Conservation (phyloP, 2,113 vertebrate species). For the Mastomys coucha region DNA sequence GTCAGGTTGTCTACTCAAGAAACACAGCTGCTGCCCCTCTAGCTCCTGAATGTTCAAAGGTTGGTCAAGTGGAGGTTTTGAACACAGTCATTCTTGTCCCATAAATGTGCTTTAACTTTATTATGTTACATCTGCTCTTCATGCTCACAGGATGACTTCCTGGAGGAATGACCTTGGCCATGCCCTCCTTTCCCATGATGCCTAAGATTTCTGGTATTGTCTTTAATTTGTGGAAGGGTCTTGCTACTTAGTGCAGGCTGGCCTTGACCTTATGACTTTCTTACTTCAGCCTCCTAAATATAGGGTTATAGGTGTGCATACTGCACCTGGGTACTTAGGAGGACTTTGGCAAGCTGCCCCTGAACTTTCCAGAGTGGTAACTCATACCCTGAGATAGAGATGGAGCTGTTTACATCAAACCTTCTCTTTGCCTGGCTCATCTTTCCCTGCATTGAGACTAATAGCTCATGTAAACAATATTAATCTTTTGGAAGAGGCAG, state of each 20-base stretch:
- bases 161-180: not conserved
- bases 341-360: not conserved
- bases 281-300: not conserved
- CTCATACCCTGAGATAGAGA: not conserved
- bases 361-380: not conserved
- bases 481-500: constrained; percentile 65
- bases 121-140: rapidly evolving
- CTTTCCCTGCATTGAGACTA: constrained; percentile 43
- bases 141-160: not conserved
- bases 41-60: not conserved
- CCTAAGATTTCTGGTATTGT: not conserved
- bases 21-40: not conserved
- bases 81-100: not conserved
- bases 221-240: not conserved
- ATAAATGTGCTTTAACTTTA: not conserved
- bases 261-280: not conserved
- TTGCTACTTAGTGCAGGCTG: not conserved
- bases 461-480: constrained; percentile 50
- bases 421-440: constrained; percentile 17
- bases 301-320: not conserved
- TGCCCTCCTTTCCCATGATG: not conserved
- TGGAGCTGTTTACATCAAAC: constrained; percentile 45
- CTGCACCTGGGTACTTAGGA: not conserved
- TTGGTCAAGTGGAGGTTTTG: not conserved
- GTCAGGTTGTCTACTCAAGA: not conserved